Percentiles rank a stretch among this genome's conserved stretches.
These are phyloP conservation scores for Trachops cirrhosus DNA, from an alignment of 2,797 vertebrate species.

Conservation along the genomic window DNA sequence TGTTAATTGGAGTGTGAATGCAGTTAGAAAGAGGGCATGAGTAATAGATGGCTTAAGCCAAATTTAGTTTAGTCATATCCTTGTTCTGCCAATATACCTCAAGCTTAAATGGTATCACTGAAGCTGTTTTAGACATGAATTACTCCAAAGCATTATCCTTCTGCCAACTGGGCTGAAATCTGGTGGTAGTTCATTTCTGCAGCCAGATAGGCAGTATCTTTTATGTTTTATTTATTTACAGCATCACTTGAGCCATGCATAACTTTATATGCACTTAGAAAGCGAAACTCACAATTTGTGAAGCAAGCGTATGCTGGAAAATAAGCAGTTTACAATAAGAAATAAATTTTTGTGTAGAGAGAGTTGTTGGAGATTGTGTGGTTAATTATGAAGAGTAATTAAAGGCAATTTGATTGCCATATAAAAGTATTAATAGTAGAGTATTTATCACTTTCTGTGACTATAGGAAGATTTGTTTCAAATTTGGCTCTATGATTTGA, in stretches of 20 bases:
- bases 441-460: background rate
- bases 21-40: slow-evolving; percentile 65
- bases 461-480: background rate
- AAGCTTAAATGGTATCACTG: slow-evolving; percentile 21
- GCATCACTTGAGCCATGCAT: slow-evolving; percentile 21
- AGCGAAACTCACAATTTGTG: slow-evolving; percentile 40
- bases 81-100: slow-evolving; percentile 62
- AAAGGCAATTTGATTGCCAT: background rate
- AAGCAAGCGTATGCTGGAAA: slow-evolving; percentile 37
- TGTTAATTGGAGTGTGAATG: slow-evolving; percentile 78
- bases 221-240: slow-evolving; percentile 52
- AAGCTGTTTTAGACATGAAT: slow-evolving; percentile 52
- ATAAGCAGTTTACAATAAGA: slow-evolving; percentile 29
- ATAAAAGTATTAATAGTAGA: background rate
- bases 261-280: slow-evolving; percentile 54
- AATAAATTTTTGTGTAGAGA: slow-evolving; percentile 24
- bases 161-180: slow-evolving; percentile 33
- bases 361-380: background rate
- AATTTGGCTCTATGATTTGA: background rate
- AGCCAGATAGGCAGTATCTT: slow-evolving; percentile 25
- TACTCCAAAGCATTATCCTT: slow-evolving; percentile 44
- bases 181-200: background rate
- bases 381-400: background rate
- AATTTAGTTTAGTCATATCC: slow-evolving; percentile 24
- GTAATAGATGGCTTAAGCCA: slow-evolving; percentile 70